Evolutionary conservation across 92 coral and sea anemone genomes (phyloP).

Genomic region (Epizoanthus scotinus): DNA sequence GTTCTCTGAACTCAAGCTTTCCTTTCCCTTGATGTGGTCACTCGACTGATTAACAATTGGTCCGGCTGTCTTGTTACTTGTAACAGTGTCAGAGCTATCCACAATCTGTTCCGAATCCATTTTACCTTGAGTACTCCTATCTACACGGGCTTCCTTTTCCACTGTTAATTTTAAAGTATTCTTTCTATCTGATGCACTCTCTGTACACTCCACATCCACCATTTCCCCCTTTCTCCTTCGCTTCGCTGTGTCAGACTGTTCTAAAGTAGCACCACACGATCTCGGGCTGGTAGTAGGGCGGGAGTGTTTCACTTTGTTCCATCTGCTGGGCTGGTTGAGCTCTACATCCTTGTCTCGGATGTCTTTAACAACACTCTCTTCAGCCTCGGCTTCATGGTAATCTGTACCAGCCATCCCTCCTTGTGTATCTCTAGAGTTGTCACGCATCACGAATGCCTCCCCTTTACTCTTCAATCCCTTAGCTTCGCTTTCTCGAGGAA

Average conservation of each 20-base stretch:
- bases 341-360: not conserved
- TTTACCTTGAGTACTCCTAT: not conserved
- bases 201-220: conserved; percentile 2
- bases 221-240: conserved; percentile 32
- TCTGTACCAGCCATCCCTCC: not conserved
- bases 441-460: conserved; percentile 1
- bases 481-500: not conserved
- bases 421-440: not conserved
- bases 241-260: not conserved
- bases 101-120: not conserved
- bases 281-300: conserved; percentile 6
- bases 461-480: conserved; percentile 31
- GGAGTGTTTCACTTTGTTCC: conserved; percentile 31
- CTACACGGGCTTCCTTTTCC: not conserved
- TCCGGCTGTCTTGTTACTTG: not conserved
- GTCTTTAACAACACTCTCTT: not conserved
- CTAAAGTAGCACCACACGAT: not conserved
- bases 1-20: not conserved
- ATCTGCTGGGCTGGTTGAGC: conserved; percentile 2
- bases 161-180: too few species aligned
- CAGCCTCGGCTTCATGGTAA: not conserved
- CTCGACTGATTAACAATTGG: not conserved
- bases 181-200: not conserved
- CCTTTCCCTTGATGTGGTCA: not conserved
- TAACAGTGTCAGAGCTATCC: not conserved